A percentile compares a stretch with the other conserved stretches of the same genome.
Evolutionary conservation across 1,140 invertebrate species (phyloP).

Genomic region (Drosophila burlai): DNA sequence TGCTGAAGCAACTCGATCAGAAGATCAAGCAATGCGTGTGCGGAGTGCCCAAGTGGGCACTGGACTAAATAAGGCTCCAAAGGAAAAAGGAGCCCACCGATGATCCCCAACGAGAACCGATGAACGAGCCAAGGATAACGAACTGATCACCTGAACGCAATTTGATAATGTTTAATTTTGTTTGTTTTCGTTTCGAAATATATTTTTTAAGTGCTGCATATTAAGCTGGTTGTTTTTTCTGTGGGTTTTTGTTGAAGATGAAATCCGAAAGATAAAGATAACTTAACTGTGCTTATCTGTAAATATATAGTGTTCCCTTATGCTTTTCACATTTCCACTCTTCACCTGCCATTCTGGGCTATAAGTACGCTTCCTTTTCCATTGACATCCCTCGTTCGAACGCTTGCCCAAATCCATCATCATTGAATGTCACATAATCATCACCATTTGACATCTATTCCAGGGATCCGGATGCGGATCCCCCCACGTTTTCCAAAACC

Average conservation of each 20-base stretch:
- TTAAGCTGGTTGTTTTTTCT: background rate
- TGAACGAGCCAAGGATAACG: slow-evolving; percentile 2
- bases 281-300: background rate
- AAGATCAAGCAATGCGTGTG: slow-evolving; percentile 44
- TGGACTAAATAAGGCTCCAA: background rate
- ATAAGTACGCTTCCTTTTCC: slow-evolving; percentile 2
- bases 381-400: background rate
- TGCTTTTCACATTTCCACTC: background rate
- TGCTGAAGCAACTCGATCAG: background rate
- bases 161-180: slow-evolving; percentile 6
- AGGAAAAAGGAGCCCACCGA: background rate
- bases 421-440: slow-evolving; percentile 45
- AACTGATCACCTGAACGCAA: slow-evolving; percentile 7
- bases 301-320: background rate
- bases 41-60: background rate
- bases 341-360: background rate
- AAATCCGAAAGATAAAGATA: background rate
- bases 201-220: background rate
- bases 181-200: slow-evolving; percentile 29
- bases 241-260: background rate
- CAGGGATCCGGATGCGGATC: background rate
- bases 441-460: slow-evolving; percentile 36
- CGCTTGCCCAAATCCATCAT: slow-evolving; percentile 39
- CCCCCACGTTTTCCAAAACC: background rate
- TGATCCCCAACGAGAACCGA: background rate